Base-by-base conservation (phyloP, 2,797 vertebrate species). In the Chelidonichthys spinosus region DNA sequence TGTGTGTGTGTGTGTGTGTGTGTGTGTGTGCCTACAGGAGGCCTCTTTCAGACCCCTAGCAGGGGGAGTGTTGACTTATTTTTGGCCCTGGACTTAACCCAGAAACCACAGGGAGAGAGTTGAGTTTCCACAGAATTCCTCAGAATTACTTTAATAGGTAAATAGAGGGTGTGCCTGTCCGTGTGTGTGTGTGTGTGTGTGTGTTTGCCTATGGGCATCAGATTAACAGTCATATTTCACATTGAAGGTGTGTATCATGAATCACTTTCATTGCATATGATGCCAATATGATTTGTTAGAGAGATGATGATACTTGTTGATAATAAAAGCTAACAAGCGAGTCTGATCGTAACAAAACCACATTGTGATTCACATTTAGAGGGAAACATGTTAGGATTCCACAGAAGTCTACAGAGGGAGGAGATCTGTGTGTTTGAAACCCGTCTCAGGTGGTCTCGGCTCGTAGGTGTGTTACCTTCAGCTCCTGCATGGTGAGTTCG, bases 401-500 rank as follows among this genome's bases (percentile, higher is more conserved):
- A 25, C 25, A 25, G 25, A 25, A 25, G 25, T 1, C 25, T 25
- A 25, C 25, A 25, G 25, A 25, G 25, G 25, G 25, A 25, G 25
- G 25, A 25, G 25, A 25, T 25, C 25, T 25, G 25, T 1, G 25
- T 25, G 42, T 14, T 63, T 2, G 25, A 25, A 25, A 25, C 25
- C 25, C 4, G 11, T 17, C 7, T 58, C 11, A 10, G 10, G 37
- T 42, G n/a, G 18, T 6, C 39, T 63, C 52, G 9, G 25, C 17
- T 43, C 1, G 1, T 37, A 4, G 46, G 25, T 36, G 17, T 32
- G 61, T 82, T 90, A 99, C 98, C 98, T 98, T 99, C 55, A 99
- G 94, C 64, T 99, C 98, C 89, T 99, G 98, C 97, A 99, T 99
- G 82, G 95, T 98, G 81, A 99, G 95, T 88, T 99, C 97, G 4